Conservation (phyloP, 2,797 vertebrate species). For the Rhincodon typus region DNA sequence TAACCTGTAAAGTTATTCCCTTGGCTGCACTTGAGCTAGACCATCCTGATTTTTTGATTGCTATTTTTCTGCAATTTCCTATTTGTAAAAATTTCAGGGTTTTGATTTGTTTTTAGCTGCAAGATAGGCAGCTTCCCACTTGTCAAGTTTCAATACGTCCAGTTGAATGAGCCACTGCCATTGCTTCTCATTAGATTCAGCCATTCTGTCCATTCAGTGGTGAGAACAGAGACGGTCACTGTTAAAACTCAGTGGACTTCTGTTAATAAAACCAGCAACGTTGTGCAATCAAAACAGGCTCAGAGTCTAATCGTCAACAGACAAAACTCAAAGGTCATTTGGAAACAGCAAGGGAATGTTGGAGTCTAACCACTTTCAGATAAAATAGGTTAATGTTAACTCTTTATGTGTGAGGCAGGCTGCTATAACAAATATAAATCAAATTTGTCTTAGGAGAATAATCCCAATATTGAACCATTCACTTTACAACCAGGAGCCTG, state of each 20-base stretch:
- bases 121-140: not conserved
- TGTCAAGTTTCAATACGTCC: not conserved
- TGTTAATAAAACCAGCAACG: not conserved
- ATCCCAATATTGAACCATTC: not conserved
- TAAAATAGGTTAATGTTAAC: not conserved
- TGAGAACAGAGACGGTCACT: not conserved
- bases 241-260: not conserved
- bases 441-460: not conserved
- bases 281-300: not conserved
- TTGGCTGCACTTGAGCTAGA: not conserved
- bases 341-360: not conserved
- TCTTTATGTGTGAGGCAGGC: too few species aligned
- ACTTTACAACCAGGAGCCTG: not conserved
- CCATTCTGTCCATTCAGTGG: not conserved
- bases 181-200: not conserved
- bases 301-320: not conserved
- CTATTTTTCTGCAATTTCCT: not conserved
- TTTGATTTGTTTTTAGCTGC: not conserved
- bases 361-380: not conserved
- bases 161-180: not conserved
- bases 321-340: not conserved
- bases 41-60: not conserved
- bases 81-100: not conserved
- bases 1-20: not conserved
- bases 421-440: not conserved